These are phyloP conservation scores for Trachymyrmex septentrionalis DNA, from an alignment of 1,140 invertebrate genomes.

Conservation along the genomic window DNA sequence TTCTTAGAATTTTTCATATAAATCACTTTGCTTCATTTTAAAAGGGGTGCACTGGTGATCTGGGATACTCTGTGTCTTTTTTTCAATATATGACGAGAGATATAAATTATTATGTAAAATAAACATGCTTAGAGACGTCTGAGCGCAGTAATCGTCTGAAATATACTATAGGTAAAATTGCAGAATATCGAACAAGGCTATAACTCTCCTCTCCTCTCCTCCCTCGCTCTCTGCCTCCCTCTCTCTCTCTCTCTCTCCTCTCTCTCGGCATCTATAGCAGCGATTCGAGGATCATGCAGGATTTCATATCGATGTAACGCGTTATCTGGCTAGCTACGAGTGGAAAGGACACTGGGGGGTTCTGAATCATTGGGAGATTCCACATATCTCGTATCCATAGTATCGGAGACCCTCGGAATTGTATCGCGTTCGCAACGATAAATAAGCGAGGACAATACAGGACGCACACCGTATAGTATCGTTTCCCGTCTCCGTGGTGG, in stretches of 20 bases:
- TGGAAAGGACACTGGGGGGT: slow-evolving; percentile 28
- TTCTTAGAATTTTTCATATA: too few species aligned
- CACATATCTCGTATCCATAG: slow-evolving; percentile 40
- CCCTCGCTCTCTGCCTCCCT: not conserved
- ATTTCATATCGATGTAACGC: slow-evolving; percentile 61
- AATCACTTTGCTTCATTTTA: too few species aligned
- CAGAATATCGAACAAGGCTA: slow-evolving; percentile 43
- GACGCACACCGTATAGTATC: slow-evolving; percentile 53
- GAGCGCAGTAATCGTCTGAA: not conserved
- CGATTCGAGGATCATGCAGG: slow-evolving; percentile 55
- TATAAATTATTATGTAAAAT: slow-evolving; percentile 18
- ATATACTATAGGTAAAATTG: slow-evolving; percentile 38
- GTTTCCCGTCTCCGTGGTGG: slow-evolving; percentile 30
- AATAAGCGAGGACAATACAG: slow-evolving; percentile 74
- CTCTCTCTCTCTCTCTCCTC: not conserved
- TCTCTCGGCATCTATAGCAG: slow-evolving; percentile 27
- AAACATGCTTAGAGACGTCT: slow-evolving; percentile 7
- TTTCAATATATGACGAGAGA: not conserved
- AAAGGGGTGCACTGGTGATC: too few species aligned
- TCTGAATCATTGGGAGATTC: slow-evolving; percentile 61
- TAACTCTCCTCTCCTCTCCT: slow-evolving; percentile 12
- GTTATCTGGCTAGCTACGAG: slow-evolving; percentile 47
- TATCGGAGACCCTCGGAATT: slow-evolving; percentile 46
- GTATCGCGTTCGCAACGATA: slow-evolving; percentile 67
- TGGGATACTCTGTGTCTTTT: not conserved